These are phyloP conservation scores for Syrmaticus mikado DNA, from an alignment of 2,113 vertebrate genomes.

Conservation along the genomic window DNA sequence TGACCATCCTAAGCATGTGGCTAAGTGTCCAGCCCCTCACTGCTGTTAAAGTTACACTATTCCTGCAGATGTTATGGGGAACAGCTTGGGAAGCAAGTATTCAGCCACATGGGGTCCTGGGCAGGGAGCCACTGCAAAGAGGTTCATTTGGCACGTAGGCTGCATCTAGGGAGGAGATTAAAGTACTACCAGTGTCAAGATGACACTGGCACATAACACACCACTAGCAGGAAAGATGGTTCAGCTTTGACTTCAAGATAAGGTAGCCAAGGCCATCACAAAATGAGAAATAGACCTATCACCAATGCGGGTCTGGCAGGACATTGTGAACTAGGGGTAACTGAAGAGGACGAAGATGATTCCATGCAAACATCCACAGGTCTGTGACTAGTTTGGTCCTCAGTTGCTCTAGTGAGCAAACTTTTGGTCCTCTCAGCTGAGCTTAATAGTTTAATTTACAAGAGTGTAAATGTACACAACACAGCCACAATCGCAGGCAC, in stretches of 20 bases:
- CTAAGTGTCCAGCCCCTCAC: not conserved
- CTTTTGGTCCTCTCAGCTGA: not conserved
- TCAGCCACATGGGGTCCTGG: not conserved
- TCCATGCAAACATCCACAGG: not conserved
- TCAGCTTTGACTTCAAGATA: not conserved
- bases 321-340: not conserved
- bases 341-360: not conserved
- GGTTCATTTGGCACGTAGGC: not conserved
- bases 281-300: not conserved
- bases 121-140: not conserved
- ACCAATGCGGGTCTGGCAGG: fast-evolving
- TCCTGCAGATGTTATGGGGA: conserved; percentile 17
- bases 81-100: conserved; percentile 48
- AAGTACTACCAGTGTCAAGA: not conserved
- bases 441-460: not conserved
- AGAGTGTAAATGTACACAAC: not conserved
- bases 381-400: not conserved
- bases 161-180: not conserved
- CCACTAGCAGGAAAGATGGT: not conserved
- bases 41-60: not conserved
- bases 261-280: not conserved
- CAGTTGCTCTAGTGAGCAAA: not conserved
- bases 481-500: fast-evolving
- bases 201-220: fast-evolving
- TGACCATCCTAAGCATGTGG: conserved; percentile 17